Conservation (phyloP, 2,888 invertebrate genomes). For the Lydus trimaculatus region DNA sequence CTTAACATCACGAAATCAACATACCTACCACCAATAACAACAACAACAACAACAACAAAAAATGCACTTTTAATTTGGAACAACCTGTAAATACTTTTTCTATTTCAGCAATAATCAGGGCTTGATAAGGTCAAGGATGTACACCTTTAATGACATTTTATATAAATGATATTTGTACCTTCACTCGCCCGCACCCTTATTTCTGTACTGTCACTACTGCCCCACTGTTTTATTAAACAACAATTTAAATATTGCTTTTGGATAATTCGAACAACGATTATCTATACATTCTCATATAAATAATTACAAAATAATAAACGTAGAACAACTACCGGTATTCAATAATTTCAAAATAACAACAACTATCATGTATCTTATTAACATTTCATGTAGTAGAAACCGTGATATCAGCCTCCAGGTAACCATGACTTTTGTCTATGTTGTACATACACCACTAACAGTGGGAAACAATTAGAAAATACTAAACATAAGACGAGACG, state of each 20-base stretch:
- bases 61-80: neutral
- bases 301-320: slow-evolving; percentile 2
- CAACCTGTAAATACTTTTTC: neutral
- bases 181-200: neutral
- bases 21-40: too few species aligned
- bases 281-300: neutral
- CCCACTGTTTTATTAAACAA: neutral
- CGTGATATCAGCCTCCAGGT: neutral
- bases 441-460: neutral
- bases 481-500: neutral
- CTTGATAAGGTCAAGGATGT: neutral
- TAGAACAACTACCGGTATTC: neutral
- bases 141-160: neutral
- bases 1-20: neutral
- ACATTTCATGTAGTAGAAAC: neutral
- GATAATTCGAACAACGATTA: neutral
- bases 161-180: neutral
- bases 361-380: neutral
- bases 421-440: neutral
- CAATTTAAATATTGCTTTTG: too few species aligned
- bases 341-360: neutral
- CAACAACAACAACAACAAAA: neutral
- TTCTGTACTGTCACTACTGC: neutral
- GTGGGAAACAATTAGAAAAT: neutral
- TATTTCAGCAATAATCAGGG: neutral